phyloP scores from a whole-genome alignment of 2,888 invertebrate genomes.

The Melipona bicolor region DNA sequence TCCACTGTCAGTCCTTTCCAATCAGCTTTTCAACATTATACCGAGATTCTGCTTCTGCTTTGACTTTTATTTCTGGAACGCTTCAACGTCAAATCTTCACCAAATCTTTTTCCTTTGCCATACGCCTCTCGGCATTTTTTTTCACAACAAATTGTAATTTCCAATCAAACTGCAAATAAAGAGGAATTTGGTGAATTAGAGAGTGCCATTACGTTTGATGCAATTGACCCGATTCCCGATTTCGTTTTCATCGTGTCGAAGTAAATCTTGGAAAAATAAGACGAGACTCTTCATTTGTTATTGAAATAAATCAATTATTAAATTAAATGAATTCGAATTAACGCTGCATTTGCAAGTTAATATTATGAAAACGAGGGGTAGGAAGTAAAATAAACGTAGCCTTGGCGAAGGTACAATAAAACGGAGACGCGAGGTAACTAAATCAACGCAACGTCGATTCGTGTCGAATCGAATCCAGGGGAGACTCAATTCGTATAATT shows the following conservation, averaged over 20 bases:
- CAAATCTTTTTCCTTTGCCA: not conserved
- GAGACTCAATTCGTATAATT: not conserved
- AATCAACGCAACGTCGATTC: not conserved
- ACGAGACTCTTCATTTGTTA: not conserved
- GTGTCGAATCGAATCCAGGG: not conserved
- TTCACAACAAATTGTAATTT: no score
- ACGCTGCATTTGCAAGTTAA: not conserved
- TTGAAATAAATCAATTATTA: no score
- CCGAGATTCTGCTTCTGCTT: not conserved
- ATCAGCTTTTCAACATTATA: conserved; percentile 9
- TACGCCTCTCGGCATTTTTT: no score
- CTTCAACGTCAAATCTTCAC: conserved; percentile 64
- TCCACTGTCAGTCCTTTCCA: conserved; percentile 4
- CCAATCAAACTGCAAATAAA: no score
- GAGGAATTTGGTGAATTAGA: not conserved
- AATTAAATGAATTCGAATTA: no score
- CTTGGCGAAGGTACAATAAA: not conserved
- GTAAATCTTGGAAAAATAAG: not conserved
- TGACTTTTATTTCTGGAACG: not conserved
- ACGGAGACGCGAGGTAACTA: not conserved
- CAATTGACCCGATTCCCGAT: not conserved
- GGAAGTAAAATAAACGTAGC: not conserved
- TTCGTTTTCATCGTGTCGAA: not conserved
- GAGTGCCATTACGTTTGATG: not conserved
- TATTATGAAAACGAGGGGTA: not conserved